Base-by-base conservation (phyloP, 2,113 vertebrate species). In the Labeo rohita region DNA sequence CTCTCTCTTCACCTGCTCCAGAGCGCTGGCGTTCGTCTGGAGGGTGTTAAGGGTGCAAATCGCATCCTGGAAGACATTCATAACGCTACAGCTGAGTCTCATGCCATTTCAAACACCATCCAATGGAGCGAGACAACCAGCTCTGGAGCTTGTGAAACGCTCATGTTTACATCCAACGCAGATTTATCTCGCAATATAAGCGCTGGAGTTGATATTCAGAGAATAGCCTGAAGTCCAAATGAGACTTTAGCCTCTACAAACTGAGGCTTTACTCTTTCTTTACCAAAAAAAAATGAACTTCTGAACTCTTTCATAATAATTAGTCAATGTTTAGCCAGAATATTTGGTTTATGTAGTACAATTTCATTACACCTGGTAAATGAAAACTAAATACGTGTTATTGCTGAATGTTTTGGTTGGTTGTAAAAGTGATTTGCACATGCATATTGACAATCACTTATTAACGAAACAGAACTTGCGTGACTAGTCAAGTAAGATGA, bases 21-120 rank as follows among this genome's bases (percentile, higher is more conserved):
- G 92, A 70, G 92, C 94, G 47, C 94, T 94, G 86, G 97, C 97
- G 0, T 99, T 99, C 83, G 97, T 98, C 93, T 99, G 97, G 9
- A 99, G 93, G 0, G 97, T 98, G 93, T 99, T 99, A 39, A 99
- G 95, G 4, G 95, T 96, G 77, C 94, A 96, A n/a, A 99, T 90
- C 0, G 97, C 97, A 3, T 99, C 98, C 98, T 99, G 91, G 1
- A n/a, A 83, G 6, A 66, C 79, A 79, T 63, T 21, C 59, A 49
- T 23, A 39, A 36, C 4, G 36, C 34, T 11, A 12, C 34, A 18
- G 10, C 16, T 23, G 11, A 23, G 70, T 43, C 65, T 52, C 66
- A 61, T 80, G 47, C 74, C 74, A 77, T 54, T n/a, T 77, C n/a
- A 77, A 54, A 77, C 74, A 54, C 39, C 1, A 23, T 11, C 59